Base-by-base conservation (phyloP, 2,888 invertebrate species). In the Poecilus cupreus region DNA sequence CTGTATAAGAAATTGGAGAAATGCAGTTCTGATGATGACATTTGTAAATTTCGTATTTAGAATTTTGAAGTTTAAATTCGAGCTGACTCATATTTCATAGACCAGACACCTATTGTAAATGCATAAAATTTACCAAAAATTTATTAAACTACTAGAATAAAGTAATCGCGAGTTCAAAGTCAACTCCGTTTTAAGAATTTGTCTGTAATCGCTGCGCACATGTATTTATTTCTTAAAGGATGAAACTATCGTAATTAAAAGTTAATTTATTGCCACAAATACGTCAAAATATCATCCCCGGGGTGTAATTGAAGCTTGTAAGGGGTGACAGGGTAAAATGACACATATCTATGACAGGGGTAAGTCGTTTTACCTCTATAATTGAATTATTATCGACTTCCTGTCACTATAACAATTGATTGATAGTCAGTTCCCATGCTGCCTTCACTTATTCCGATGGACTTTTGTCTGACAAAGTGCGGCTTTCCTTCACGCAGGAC, bases 341-440 rank as follows among this genome's bases (percentile, higher is more conserved):
- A 54, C 54, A 54, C 54, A 18, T 54, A 54, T 54, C 54, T 20
- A 60, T 60, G 26, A 26, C 60, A 60, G 24, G 13, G 4, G n/a
- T 11, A 60, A 60, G 13, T 54, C 22, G 54, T 2, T 26, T n/a
- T 60, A 60, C 60, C 5, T 26, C 54, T 60, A n/a, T 72, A 72
- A 46, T 72, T 72, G 43, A 72, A 72, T 72, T 72, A 72, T 72
- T 72, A 72, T 72, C 24, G 72, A 72, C 24, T 72, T 46, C 13
- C 43, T 72, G 72, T 46, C 72, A 72, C 5, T 46, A 26, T 8
- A 72, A 72, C 46, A 24, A 72, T 72, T 72, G 72, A 72, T 72
- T 72, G 72, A 72, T 72, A 22, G 49, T 72, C 37, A 24, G 18
- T 72, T 72, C 24, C 22, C 72, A 72, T 72, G 43, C 22, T 1